Evolutionary conservation across 2,113 vertebrate species (phyloP).

Genomic region (Trichechus manatus): DNA sequence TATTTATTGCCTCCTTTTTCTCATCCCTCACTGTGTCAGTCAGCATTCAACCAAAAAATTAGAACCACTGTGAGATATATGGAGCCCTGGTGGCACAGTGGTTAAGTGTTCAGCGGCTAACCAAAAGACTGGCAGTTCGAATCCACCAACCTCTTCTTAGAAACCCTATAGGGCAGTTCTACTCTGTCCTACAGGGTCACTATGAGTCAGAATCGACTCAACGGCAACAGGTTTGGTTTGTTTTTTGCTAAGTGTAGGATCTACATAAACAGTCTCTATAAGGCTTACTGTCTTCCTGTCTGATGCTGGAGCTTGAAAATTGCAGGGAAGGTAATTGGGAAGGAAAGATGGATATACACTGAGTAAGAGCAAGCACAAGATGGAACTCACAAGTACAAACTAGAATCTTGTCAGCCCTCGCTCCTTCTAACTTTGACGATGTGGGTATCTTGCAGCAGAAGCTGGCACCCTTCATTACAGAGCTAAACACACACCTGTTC

Average conservation of each 20-base stretch:
- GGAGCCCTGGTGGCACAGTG: no score
- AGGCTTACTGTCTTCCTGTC: background rate
- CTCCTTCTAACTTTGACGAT: background rate
- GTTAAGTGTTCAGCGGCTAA: no score
- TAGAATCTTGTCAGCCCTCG: background rate
- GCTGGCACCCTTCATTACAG: background rate
- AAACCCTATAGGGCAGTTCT: no score
- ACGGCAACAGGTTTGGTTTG: no score
- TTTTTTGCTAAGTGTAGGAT: background rate
- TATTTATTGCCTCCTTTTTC: background rate
- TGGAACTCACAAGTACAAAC: background rate
- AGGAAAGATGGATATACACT: background rate
- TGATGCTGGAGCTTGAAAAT: background rate
- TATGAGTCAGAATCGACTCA: no score
- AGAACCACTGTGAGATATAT: background rate
- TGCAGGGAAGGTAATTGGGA: background rate
- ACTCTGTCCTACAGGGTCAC: no score
- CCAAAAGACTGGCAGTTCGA: no score
- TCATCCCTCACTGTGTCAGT: background rate
- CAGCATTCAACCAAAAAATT: conserved; percentile 7
- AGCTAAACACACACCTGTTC: background rate
- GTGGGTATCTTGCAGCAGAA: background rate
- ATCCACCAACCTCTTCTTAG: no score
- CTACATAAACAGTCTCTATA: background rate
- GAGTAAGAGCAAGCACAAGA: background rate